phyloP scores from a whole-genome alignment of 2,888 invertebrate genomes.

The Leptura quadrifasciata region DNA sequence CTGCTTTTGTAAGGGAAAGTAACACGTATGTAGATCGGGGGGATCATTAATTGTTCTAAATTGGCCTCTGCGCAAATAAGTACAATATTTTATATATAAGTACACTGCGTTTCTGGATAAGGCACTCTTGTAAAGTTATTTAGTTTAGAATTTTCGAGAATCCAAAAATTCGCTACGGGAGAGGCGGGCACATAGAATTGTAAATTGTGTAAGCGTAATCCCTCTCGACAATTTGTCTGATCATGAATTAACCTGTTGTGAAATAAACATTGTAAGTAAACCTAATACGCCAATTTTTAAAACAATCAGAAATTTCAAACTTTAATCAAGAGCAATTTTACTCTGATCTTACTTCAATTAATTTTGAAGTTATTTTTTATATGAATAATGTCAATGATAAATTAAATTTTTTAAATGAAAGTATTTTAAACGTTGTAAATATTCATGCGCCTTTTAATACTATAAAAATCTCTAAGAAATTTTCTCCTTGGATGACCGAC shows the following conservation, averaged over 20 bases:
- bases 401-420: constrained; percentile 20
- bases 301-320: constrained; percentile 8
- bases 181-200: too few relatives aligned
- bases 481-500: constrained; percentile 20
- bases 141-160: too few relatives aligned
- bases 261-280: background rate
- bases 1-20: background rate
- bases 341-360: background rate
- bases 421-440: constrained; percentile 3
- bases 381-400: constrained; percentile 14
- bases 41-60: background rate
- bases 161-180: too few relatives aligned
- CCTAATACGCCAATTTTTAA: background rate
- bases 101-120: too few relatives aligned
- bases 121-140: too few relatives aligned
- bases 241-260: constrained; percentile 4
- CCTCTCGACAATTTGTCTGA: constrained; percentile 19
- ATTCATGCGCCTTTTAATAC: background rate
- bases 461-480: constrained; percentile 11
- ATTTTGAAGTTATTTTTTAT: constrained; percentile 4
- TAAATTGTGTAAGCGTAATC: too few relatives aligned
- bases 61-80: background rate
- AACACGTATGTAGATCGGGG: background rate
- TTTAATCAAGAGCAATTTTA: constrained; percentile 25
- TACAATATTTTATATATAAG: too few relatives aligned